A percentile compares a stretch with the other conserved stretches of the same genome.
Evolutionary conservation across 2,888 invertebrate genomes (phyloP).

Genomic region (Yponomeuta malinellus): DNA sequence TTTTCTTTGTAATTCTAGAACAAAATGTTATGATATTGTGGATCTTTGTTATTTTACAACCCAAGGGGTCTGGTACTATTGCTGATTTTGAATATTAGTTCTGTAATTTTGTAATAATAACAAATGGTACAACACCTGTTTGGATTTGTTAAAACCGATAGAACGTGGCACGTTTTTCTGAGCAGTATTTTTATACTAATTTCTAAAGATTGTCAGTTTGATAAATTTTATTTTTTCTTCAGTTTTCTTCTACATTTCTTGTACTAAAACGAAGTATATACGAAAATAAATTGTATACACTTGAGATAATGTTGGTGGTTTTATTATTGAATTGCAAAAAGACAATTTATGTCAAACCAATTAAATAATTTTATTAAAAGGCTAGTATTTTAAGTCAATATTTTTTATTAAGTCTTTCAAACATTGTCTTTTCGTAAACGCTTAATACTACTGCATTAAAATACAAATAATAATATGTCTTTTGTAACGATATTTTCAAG

Average conservation of each 20-base stretch:
- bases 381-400: background rate
- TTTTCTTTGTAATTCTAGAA: no score
- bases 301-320: constrained; percentile 35
- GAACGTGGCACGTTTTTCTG: constrained; percentile 26
- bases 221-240: constrained; percentile 41
- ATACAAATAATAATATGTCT: constrained; percentile 3
- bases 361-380: no score
- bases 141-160: no score
- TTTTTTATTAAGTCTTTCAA: background rate
- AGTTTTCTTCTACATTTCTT: constrained; percentile 58
- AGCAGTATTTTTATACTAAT: constrained; percentile 73
- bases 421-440: constrained; percentile 6
- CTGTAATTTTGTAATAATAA: no score
- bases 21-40: no score
- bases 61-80: no score
- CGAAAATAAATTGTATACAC: constrained; percentile 70
- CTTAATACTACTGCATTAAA: constrained; percentile 8
- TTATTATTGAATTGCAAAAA: constrained; percentile 18
- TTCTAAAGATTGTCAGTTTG: constrained; percentile 28
- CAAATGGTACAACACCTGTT: no score
- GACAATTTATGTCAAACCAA: background rate
- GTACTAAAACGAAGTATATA: constrained; percentile 56
- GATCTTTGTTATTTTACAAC: no score
- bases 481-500: background rate
- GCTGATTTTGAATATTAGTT: no score